Evolutionary conservation across 2,113 vertebrate genomes (phyloP).

Genomic region (Benitochromis conjunctus): DNA sequence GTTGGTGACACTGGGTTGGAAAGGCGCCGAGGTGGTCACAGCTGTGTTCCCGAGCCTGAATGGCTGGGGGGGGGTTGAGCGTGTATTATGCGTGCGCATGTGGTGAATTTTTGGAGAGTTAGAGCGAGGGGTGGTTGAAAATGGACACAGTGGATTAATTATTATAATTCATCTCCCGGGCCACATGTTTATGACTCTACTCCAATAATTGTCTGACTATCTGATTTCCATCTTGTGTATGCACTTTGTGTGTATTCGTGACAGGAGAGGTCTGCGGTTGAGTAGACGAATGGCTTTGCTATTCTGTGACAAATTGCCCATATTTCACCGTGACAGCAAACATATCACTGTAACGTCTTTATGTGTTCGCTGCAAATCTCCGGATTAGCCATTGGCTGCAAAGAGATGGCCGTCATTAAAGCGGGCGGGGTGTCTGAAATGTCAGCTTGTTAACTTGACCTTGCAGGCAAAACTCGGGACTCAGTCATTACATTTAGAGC

Average conservation of each 20-base stretch:
- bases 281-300: slow-evolving; percentile 17
- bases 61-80: not conserved
- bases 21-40: slow-evolving; percentile 62
- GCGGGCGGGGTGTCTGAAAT: not conserved
- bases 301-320: slow-evolving; percentile 22
- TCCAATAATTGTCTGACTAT: slow-evolving; percentile 30
- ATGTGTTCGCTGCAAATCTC: slow-evolving; percentile 35
- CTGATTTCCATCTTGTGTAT: slow-evolving; percentile 1
- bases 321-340: slow-evolving; percentile 47
- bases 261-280: not conserved
- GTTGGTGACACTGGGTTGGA: slow-evolving; percentile 63
- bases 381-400: slow-evolving; percentile 13
- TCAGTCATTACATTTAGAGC: not conserved
- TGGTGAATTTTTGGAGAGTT: slow-evolving; percentile 14
- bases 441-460: slow-evolving; percentile 23
- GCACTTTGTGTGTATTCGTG: not conserved
- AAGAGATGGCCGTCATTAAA: not conserved
- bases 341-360: slow-evolving; percentile 33
- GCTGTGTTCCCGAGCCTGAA: slow-evolving; percentile 60
- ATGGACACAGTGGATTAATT: slow-evolving; percentile 71
- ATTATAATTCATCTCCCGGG: slow-evolving; percentile 67
- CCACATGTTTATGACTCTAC: slow-evolving; percentile 48
- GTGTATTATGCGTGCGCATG: slow-evolving; percentile 13
- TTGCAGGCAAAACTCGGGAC: not conserved
- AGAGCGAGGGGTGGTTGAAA: slow-evolving; percentile 19